Evolutionary conservation across 2,797 vertebrate genomes (phyloP).

Genomic region (Borostomias antarcticus): DNA sequence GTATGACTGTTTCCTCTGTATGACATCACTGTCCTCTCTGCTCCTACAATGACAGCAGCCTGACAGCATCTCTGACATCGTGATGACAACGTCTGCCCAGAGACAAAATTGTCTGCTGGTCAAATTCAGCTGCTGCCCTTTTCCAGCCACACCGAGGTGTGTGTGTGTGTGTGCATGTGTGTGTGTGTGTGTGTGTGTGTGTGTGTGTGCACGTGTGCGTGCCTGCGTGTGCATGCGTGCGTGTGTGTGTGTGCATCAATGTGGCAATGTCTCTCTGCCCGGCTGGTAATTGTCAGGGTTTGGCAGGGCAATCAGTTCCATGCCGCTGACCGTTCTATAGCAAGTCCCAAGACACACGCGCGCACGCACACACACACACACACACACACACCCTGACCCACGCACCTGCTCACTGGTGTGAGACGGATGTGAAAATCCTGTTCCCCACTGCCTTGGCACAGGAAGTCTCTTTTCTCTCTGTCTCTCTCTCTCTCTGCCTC

Average conservation of each 20-base stretch:
- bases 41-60: too few relatives aligned
- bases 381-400: constrained; percentile 37
- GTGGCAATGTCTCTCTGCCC: constrained; percentile 8
- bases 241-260: constrained; percentile 21
- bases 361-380: constrained; percentile 30
- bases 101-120: too few relatives aligned
- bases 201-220: constrained; percentile 21
- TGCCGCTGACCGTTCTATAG: constrained; percentile 56
- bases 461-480: constrained; percentile 9
- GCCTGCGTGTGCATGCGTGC: too few relatives aligned
- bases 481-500: neutral
- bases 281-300: constrained; percentile 62
- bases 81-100: constrained; percentile 13
- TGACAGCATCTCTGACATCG: neutral
- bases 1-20: too few relatives aligned
- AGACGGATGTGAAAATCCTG: constrained; percentile 65
- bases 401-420: constrained; percentile 62
- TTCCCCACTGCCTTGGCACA: constrained; percentile 56
- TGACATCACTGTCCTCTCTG: too few relatives aligned
- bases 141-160: too few relatives aligned
- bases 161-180: neutral
- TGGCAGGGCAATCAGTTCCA: constrained; percentile 43
- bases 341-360: constrained; percentile 48
- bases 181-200: neutral
- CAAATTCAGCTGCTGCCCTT: too few relatives aligned